A percentile compares a stretch with the other conserved stretches of the same genome.
phyloP scores from a whole-genome alignment of 2,113 vertebrate species.

The Silurus meridionalis region DNA sequence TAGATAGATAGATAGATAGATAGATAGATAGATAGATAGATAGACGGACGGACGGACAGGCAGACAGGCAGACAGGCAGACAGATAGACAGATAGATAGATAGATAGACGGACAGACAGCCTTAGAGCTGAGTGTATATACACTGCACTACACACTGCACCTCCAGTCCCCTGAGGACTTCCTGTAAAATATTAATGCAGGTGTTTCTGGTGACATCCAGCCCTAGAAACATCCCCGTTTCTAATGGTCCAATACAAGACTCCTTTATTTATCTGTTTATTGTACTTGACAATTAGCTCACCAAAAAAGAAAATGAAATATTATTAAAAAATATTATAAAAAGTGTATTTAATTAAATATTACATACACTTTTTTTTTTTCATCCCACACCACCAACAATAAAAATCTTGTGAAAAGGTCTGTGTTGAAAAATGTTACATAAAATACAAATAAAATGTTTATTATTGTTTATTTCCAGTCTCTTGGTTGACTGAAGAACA shows the following conservation, averaged over 20 bases:
- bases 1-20: no score
- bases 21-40: no score
- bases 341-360: no score
- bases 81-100: no score
- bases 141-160: not conserved
- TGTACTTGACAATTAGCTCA: not conserved
- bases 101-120: no score
- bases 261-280: not conserved
- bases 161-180: slow-evolving; percentile 4
- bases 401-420: no score
- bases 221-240: not conserved
- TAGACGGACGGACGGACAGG: no score
- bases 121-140: not conserved
- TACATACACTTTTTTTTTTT: no score
- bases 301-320: not conserved
- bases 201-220: not conserved
- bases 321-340: no score
- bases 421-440: not conserved
- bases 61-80: no score
- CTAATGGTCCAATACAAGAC: not conserved
- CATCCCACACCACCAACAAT: no score
- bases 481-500: not conserved
- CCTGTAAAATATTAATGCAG: slow-evolving; percentile 6
- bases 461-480: not conserved
- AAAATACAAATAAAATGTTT: not conserved